Evolutionary conservation across 1,140 invertebrate species (phyloP).

Genomic region (Zaprionus lachaisei): DNA sequence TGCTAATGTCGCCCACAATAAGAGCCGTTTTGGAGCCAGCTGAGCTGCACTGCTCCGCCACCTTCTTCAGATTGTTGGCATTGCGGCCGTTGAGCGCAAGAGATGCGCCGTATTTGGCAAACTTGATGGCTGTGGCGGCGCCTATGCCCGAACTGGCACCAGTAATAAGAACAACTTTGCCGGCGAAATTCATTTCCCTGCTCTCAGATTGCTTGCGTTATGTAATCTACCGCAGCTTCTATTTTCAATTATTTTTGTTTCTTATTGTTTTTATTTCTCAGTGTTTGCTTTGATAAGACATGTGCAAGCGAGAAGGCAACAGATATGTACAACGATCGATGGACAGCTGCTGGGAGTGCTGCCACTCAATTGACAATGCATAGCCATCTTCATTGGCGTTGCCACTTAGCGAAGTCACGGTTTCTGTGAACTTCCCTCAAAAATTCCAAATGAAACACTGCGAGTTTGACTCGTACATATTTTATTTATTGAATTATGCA

Average conservation of each 20-base stretch:
- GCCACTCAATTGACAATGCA: neutral
- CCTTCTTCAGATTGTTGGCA: constrained; percentile 61
- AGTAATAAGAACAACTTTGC: constrained; percentile 90
- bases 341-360: constrained; percentile 14
- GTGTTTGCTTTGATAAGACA: constrained; percentile 27
- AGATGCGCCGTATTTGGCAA: constrained; percentile 90
- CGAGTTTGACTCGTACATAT: constrained; percentile 53
- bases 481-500: constrained; percentile 76
- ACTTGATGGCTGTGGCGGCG: constrained; percentile 91
- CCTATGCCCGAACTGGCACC: constrained; percentile 96
- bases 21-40: constrained; percentile 50
- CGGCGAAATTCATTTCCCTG: constrained; percentile 85
- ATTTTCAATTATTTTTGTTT: constrained; percentile 21
- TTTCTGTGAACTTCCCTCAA: neutral
- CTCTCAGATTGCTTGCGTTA: constrained; percentile 31
- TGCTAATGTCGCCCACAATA: constrained; percentile 88
- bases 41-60: constrained; percentile 79
- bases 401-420: neutral
- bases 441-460: constrained; percentile 2
- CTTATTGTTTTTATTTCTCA: neutral
- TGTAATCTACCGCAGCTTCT: constrained; percentile 50
- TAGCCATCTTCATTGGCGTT: neutral
- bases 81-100: constrained; percentile 91
- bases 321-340: constrained; percentile 8
- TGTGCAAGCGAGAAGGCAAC: constrained; percentile 19